Percentiles rank a stretch among this genome's conserved stretches.
These are phyloP conservation scores for Ptychadena robeensis DNA, from an alignment of 2,797 vertebrate genomes.

Conservation along the genomic window DNA sequence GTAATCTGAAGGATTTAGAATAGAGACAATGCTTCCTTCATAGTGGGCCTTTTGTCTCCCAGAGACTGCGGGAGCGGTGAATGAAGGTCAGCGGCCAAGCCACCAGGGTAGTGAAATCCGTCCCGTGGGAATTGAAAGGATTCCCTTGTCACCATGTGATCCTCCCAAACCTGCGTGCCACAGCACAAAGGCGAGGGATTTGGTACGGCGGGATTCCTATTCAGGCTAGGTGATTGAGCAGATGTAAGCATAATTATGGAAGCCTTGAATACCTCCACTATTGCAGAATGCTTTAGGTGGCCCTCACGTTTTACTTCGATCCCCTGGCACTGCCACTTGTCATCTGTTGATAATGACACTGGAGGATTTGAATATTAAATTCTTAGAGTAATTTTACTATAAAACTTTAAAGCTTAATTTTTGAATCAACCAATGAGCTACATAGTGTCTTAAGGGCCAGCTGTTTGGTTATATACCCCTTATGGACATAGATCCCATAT, in stretches of 20 bases:
- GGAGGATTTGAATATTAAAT: too few relatives aligned
- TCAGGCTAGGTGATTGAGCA: slow-evolving; percentile 50
- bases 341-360: slow-evolving; percentile 58
- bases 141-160: slow-evolving; percentile 51
- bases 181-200: slow-evolving; percentile 48
- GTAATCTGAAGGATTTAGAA: neutral
- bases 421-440: too few relatives aligned
- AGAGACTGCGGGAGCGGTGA: slow-evolving; percentile 44
- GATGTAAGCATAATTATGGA: slow-evolving; percentile 34
- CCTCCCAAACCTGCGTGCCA: slow-evolving; percentile 55
- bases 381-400: too few relatives aligned
- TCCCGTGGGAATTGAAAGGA: slow-evolving; percentile 54
- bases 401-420: too few relatives aligned
- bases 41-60: slow-evolving; percentile 38
- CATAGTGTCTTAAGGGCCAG: too few relatives aligned
- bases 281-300: neutral
- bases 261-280: slow-evolving; percentile 8
- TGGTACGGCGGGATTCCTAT: neutral
- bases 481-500: too few relatives aligned
- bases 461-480: too few relatives aligned
- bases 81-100: slow-evolving; percentile 53
- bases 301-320: neutral
- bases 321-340: neutral
- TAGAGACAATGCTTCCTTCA: slow-evolving; percentile 43
- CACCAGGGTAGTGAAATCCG: slow-evolving; percentile 53